These are phyloP conservation scores for Sturnus vulgaris DNA, from an alignment of 2,113 vertebrate genomes.

Conservation along the genomic window DNA sequence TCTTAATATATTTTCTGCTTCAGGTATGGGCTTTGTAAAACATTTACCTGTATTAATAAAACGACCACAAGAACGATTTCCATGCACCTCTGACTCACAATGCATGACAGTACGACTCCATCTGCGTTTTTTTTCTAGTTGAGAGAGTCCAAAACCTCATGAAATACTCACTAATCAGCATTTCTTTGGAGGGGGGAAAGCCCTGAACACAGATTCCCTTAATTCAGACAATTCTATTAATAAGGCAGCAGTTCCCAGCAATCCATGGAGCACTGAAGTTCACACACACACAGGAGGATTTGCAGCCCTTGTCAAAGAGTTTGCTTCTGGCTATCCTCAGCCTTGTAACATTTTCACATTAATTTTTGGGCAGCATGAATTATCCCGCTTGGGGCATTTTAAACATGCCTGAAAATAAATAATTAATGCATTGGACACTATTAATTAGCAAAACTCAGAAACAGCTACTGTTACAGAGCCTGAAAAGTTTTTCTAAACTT, in stretches of 20 bases:
- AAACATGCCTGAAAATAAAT: constrained; percentile 48
- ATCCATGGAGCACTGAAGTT: not conserved
- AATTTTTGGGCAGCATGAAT: constrained; percentile 33
- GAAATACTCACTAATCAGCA: not conserved
- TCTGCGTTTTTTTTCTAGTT: not conserved
- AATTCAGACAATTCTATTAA: not conserved
- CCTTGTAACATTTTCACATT: constrained; percentile 21
- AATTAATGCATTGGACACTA: constrained; percentile 21
- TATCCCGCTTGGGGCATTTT: constrained; percentile 26
- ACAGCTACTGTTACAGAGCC: not conserved
- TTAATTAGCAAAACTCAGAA: constrained; percentile 58
- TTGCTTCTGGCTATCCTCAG: constrained; percentile 33
- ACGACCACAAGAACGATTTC: not conserved
- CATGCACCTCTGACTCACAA: not conserved
- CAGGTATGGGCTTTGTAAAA: not conserved
- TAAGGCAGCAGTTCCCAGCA: not conserved
- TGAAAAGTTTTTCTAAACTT: constrained; percentile 51
- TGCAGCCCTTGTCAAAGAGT: constrained; percentile 11
- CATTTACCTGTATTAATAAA: not conserved
- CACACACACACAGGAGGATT: not conserved
- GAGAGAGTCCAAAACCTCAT: not conserved
- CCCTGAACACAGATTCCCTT: not conserved
- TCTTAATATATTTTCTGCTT: not conserved
- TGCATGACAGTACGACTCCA: not conserved
- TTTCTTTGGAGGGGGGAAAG: not conserved